Conservation (phyloP, 2,113 vertebrate genomes). For the Orientallactaga bullata region DNA sequence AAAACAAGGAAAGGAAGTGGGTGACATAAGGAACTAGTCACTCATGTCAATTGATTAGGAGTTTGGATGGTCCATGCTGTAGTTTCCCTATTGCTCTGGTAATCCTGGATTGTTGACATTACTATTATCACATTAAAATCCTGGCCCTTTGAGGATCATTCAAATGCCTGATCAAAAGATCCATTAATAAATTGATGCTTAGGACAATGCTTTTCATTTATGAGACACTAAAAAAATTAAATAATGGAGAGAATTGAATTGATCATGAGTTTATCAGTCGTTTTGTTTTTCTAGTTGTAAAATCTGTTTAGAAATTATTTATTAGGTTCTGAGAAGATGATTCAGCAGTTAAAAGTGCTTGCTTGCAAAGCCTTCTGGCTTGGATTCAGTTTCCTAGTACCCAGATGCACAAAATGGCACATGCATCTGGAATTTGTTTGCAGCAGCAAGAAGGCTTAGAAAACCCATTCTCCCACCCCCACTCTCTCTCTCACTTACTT, state of each 20-base stretch:
- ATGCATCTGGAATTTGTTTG: too few species aligned
- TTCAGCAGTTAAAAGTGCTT: too few species aligned
- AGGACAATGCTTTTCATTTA: not conserved
- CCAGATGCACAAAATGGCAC: too few species aligned
- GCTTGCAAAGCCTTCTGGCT: too few species aligned
- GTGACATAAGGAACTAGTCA: constrained; percentile 1
- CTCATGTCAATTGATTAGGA: not conserved
- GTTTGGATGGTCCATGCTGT: not conserved
- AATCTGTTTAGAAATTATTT: too few species aligned
- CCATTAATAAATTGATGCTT: not conserved
- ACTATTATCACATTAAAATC: not conserved
- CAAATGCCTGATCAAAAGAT: not conserved
- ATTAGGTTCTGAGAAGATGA: too few species aligned
- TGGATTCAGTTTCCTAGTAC: too few species aligned
- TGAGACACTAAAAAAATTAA: not conserved
- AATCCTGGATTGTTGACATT: not conserved
- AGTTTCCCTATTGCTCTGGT: not conserved
- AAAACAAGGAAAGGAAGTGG: not conserved
- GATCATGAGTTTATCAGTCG: not conserved
- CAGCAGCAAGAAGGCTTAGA: too few species aligned
- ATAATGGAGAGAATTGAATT: not conserved
- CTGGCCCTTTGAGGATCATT: constrained; percentile 32
- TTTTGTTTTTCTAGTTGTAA: too few species aligned
- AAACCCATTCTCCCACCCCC: too few species aligned
- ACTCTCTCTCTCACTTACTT: too few species aligned